phyloP scores from a whole-genome alignment of 2,888 invertebrate genomes.

The Epinotia nisella region DNA sequence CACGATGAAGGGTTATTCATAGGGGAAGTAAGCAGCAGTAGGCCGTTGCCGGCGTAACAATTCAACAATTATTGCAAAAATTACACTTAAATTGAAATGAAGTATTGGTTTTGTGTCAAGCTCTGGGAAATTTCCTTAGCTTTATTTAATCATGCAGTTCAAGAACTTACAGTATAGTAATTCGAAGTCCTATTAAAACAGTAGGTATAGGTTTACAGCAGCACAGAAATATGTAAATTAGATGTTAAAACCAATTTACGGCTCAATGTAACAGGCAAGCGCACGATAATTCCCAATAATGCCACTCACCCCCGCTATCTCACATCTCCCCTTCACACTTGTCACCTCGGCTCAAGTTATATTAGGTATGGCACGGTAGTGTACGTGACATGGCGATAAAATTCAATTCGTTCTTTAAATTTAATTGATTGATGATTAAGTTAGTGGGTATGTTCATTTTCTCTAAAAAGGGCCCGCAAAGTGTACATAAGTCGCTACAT shows the following conservation, averaged over 20 bases:
- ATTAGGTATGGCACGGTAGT: neutral
- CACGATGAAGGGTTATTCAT: too few relatives aligned
- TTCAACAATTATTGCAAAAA: too few relatives aligned
- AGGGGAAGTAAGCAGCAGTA: too few relatives aligned
- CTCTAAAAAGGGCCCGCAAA: too few relatives aligned
- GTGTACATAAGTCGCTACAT: too few relatives aligned
- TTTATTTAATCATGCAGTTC: too few relatives aligned
- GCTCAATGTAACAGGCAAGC: neutral
- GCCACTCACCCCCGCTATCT: conserved; percentile 22
- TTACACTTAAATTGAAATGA: too few relatives aligned
- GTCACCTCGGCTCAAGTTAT: conserved; percentile 6
- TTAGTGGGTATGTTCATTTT: neutral
- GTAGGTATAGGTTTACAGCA: neutral
- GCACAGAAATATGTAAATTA: neutral
- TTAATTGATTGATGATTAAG: neutral
- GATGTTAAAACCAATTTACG: neutral
- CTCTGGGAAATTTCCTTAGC: too few relatives aligned
- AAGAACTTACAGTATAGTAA: too few relatives aligned
- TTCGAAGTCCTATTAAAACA: too few relatives aligned
- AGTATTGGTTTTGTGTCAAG: too few relatives aligned
- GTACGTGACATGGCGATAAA: conserved; percentile 6
- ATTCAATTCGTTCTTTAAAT: conserved; percentile 14
- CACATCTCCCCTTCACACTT: conserved; percentile 19
- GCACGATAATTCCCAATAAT: conserved; percentile 22
- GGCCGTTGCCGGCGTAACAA: too few relatives aligned